Percentiles rank a stretch among this genome's conserved stretches.
Conservation (phyloP, 2,113 vertebrate species). For the Osmerus eperlanus region DNA sequence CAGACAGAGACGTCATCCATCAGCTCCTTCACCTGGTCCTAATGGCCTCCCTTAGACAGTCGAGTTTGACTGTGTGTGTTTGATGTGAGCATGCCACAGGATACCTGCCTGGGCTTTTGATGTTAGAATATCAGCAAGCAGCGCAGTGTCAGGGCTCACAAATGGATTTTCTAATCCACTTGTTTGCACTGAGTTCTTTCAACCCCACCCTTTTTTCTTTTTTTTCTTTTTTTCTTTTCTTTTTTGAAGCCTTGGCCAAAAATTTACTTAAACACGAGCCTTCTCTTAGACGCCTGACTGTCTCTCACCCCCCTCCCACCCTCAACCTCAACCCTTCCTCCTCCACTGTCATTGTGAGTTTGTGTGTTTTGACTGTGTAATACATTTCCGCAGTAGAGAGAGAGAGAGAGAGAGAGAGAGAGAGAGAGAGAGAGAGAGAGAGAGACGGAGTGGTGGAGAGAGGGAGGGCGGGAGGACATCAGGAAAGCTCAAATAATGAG, state of each 20-base stretch:
- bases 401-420: slow-evolving; percentile 40
- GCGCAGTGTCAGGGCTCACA: slow-evolving; percentile 54
- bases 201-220: slow-evolving; percentile 24
- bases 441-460: slow-evolving; percentile 29
- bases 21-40: slow-evolving; percentile 60
- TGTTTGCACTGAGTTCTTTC: slow-evolving; percentile 63
- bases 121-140: slow-evolving; percentile 61
- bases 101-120: slow-evolving; percentile 52
- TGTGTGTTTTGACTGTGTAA: slow-evolving; percentile 48
- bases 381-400: slow-evolving; percentile 35
- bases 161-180: slow-evolving; percentile 70
- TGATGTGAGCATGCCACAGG: slow-evolving; percentile 49
- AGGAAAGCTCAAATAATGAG: slow-evolving; percentile 68
- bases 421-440: slow-evolving; percentile 37
- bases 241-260: slow-evolving; percentile 62
- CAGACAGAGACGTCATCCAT: slow-evolving; percentile 59
- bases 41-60: slow-evolving; percentile 53
- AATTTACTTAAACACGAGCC: slow-evolving; percentile 64
- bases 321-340: not conserved
- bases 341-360: slow-evolving; percentile 45
- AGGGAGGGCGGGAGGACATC: slow-evolving; percentile 54
- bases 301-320: slow-evolving; percentile 24
- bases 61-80: slow-evolving; percentile 52
- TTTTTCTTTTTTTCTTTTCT: not conserved
- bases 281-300: slow-evolving; percentile 47